These are phyloP conservation scores for Bombus pascuorum DNA, from an alignment of 1,140 invertebrate genomes.

Conservation along the genomic window DNA sequence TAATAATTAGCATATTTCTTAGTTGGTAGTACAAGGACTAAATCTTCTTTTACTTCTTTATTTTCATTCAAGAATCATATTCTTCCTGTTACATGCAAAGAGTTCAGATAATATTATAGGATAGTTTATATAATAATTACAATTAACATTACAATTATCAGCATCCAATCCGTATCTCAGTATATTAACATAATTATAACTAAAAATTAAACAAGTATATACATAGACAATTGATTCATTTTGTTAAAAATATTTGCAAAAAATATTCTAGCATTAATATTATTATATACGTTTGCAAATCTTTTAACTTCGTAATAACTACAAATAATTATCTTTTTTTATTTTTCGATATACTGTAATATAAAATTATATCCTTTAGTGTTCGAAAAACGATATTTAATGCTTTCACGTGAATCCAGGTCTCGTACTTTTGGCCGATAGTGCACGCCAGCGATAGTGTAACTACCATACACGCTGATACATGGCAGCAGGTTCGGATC, in stretches of 20 bases:
- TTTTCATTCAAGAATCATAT: too few relatives aligned
- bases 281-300: neutral
- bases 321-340: too few relatives aligned
- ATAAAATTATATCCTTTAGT: neutral
- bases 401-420: neutral
- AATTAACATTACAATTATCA: neutral
- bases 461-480: neutral
- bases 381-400: too few relatives aligned
- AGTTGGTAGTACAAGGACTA: too few relatives aligned
- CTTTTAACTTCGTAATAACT: too few relatives aligned
- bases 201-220: neutral
- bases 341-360: neutral
- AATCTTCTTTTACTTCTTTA: too few relatives aligned
- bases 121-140: neutral
- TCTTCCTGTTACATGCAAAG: neutral
- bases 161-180: neutral
- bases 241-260: neutral
- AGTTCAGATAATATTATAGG: neutral
- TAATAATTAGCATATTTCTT: too few relatives aligned
- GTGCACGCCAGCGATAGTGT: neutral
- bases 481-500: neutral
- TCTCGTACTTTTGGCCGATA: neutral
- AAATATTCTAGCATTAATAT: neutral
- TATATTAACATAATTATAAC: neutral
- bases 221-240: neutral